Base-by-base conservation (phyloP, 2,888 invertebrate genomes). In the Ichneumoninae sp. region DNA sequence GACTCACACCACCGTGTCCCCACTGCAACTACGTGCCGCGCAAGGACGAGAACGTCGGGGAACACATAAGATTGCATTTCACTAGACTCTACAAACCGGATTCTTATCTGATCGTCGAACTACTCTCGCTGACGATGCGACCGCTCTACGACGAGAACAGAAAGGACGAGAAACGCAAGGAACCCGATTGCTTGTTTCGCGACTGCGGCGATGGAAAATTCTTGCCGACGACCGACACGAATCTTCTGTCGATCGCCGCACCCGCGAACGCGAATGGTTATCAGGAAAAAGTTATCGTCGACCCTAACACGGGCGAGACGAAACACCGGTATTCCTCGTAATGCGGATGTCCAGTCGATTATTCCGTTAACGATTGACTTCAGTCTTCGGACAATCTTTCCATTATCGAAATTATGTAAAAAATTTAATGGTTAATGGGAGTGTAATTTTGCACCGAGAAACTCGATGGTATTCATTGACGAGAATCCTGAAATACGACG, bases 1-100 rank as follows among this genome's bases (percentile, higher is more conserved):
- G 93, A 36, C 87, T 93, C 66, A 92, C 91, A 0, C 91, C 93
- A 5, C 87, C 92, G 0, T 93, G 93, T 78, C 93, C 93, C 0
- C 93, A 93, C 50, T 93, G 93, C 83, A 91, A 93, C 83, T 93
- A 93, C 79, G 91, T 92, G 19, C 93, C 93, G 1, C 88, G 91
- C 0, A 93, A 93, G 60, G 93, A 93, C 22, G 93, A 93, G 65
- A 92, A 91, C 66, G 71, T 91, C 3, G 89, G 89, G 0, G 93
- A 93, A 26, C 93, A 93, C 76, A 88, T 93, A 6, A 91, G 88
- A 71, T 76, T 93, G 13, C 93, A 93, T 79, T 93, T 93, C 44
- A 92, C 90, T 0, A 87, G 93, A 78, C 78, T 93, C 4, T 92
- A 92, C 47, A 93, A 92, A 71, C 93, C 93, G 1, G 93, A 93